Percentiles rank a stretch among this genome's conserved stretches.
Evolutionary conservation across 2,113 vertebrate genomes (phyloP).

Genomic region (Chamaetylas fuelleborni): DNA sequence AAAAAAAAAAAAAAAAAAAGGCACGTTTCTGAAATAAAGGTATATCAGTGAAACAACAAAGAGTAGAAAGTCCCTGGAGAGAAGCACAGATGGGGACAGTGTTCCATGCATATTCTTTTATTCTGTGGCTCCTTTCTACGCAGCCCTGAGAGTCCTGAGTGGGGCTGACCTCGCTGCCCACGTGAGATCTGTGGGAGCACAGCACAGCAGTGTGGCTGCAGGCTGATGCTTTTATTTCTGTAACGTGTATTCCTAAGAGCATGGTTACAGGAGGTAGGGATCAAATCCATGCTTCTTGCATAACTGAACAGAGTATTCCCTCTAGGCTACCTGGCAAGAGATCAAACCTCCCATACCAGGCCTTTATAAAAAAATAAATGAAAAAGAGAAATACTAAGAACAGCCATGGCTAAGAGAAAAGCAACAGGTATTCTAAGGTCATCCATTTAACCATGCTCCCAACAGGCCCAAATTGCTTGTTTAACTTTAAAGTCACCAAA

Average conservation of each 20-base stretch:
- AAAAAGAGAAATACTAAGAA: background rate
- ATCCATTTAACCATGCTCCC: background rate
- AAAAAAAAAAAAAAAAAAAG: no score
- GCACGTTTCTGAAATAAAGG: background rate
- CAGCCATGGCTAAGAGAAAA: background rate
- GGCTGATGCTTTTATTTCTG: conserved; percentile 44
- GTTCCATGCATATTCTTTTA: background rate
- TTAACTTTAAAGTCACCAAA: background rate
- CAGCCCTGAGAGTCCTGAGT: background rate
- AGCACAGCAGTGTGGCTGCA: conserved; percentile 10
- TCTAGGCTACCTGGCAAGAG: background rate
- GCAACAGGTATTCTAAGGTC: background rate
- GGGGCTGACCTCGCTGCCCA: background rate
- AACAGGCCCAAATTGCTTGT: background rate
- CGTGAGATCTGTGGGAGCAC: background rate
- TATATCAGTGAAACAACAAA: background rate
- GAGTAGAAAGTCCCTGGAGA: background rate
- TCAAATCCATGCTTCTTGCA: conserved; percentile 12
- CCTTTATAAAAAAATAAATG: background rate
- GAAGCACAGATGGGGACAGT: background rate
- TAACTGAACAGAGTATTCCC: background rate
- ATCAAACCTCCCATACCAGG: background rate
- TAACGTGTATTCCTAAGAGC: background rate
- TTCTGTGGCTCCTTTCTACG: background rate
- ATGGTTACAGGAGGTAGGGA: background rate